phyloP scores from a whole-genome alignment of 2,888 invertebrate genomes.

The Drosophila prolongata region DNA sequence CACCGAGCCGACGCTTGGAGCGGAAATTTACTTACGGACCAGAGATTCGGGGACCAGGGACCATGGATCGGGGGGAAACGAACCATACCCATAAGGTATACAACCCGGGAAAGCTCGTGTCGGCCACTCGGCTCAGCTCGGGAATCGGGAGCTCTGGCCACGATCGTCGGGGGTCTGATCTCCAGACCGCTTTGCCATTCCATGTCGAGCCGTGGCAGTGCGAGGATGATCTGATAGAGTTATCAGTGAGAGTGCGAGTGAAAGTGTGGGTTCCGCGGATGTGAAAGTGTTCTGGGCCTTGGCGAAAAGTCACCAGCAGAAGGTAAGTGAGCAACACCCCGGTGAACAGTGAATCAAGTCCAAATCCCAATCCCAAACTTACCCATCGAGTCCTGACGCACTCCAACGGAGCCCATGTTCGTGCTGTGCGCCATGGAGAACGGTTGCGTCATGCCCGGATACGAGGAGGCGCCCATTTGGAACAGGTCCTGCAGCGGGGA shows the following conservation, averaged over 20 bases:
- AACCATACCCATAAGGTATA: too few relatives aligned
- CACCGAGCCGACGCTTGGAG: constrained; percentile 5
- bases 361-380: constrained; percentile 83
- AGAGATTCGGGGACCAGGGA: background rate
- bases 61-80: too few relatives aligned
- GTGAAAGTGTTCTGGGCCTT: background rate
- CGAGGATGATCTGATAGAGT: background rate
- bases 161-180: background rate
- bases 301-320: too few relatives aligned
- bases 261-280: background rate
- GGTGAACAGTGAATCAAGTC: too few relatives aligned
- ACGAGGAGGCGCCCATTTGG: constrained; percentile 96
- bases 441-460: constrained; percentile 96
- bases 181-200: background rate
- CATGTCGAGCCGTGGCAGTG: background rate
- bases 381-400: constrained; percentile 95
- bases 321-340: too few relatives aligned
- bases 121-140: background rate
- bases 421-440: constrained; percentile 97
- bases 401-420: constrained; percentile 96
- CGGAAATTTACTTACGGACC: constrained; percentile 29
- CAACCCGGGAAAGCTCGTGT: constrained; percentile 1
- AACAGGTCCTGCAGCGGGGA: constrained; percentile 81
- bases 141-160: background rate
- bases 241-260: background rate